Evolutionary conservation across 2,113 vertebrate genomes (phyloP).

Genomic region (Ceyx margarethae): DNA sequence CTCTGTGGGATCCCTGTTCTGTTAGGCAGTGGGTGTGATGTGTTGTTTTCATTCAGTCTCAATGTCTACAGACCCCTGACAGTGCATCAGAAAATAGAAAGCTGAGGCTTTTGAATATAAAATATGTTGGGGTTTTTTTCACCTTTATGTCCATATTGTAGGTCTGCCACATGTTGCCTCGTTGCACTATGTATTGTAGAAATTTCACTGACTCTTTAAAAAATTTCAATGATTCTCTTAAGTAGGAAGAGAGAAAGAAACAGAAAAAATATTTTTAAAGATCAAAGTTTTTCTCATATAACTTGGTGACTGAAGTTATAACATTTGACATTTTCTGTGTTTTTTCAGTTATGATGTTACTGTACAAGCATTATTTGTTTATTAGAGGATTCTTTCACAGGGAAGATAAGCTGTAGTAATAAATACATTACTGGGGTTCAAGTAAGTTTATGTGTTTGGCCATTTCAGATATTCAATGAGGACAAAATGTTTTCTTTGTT

Average conservation of each 20-base stretch:
- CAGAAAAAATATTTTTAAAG: neutral
- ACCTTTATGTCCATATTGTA: neutral
- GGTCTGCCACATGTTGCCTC: neutral
- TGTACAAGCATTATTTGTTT: constrained; percentile 26
- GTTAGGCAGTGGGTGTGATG: neutral
- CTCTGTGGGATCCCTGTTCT: neutral
- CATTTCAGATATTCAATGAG: constrained; percentile 8
- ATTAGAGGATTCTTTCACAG: constrained; percentile 14
- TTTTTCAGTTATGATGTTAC: constrained; percentile 21
- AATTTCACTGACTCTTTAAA: neutral
- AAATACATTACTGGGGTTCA: neutral
- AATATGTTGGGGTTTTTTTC: neutral
- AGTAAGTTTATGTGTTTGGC: constrained; percentile 17
- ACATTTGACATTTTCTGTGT: neutral
- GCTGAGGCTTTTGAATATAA: neutral
- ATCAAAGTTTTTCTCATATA: neutral
- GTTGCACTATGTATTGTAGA: neutral
- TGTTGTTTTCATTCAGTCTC: neutral
- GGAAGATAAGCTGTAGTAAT: constrained; percentile 1
- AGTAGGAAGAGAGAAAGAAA: neutral
- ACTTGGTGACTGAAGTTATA: neutral
- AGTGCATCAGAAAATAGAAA: neutral
- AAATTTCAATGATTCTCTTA: neutral
- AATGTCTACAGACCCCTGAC: neutral
- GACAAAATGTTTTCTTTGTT: constrained; percentile 45